These are phyloP conservation scores for Oedothorax gibbosus DNA, from an alignment of 1,140 invertebrate genomes.

Conservation along the genomic window DNA sequence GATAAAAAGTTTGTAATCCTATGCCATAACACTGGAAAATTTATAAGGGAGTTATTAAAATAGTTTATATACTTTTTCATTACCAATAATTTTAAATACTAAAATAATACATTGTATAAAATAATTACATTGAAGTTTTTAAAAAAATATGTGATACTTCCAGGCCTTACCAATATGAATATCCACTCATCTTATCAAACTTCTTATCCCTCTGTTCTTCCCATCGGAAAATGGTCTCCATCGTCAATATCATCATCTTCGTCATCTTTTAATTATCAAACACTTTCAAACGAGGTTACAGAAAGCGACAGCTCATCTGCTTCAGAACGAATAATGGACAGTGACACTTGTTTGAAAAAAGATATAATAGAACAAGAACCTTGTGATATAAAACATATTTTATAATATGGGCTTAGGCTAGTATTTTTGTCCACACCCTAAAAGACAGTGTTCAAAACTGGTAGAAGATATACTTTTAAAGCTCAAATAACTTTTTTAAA, in stretches of 20 bases:
- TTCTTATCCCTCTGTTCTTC: constrained; percentile 31
- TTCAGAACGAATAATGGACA: constrained; percentile 56
- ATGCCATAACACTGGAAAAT: too few relatives aligned
- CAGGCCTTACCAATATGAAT: constrained; percentile 35
- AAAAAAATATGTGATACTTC: background rate
- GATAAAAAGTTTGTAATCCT: too few relatives aligned
- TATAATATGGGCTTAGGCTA: constrained; percentile 19
- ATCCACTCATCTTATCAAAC: constrained; percentile 54
- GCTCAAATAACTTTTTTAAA: too few relatives aligned
- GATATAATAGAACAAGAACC: constrained; percentile 49
- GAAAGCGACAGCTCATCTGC: constrained; percentile 59
- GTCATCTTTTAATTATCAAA: constrained; percentile 52
- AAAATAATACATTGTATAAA: too few relatives aligned
- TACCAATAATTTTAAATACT: too few relatives aligned
- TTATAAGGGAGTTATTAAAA: too few relatives aligned
- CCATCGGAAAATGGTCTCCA: constrained; percentile 49
- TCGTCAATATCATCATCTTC: constrained; percentile 49
- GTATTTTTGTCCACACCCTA: background rate
- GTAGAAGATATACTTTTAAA: too few relatives aligned
- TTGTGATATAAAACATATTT: constrained; percentile 60
- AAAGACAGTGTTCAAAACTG: too few relatives aligned
- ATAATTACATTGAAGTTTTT: too few relatives aligned
- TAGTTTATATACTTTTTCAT: too few relatives aligned
- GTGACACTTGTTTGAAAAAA: constrained; percentile 35
- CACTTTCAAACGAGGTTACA: constrained; percentile 54